These are phyloP conservation scores for Bombus superbus DNA, from an alignment of 1,140 invertebrate species.

Conservation along the genomic window DNA sequence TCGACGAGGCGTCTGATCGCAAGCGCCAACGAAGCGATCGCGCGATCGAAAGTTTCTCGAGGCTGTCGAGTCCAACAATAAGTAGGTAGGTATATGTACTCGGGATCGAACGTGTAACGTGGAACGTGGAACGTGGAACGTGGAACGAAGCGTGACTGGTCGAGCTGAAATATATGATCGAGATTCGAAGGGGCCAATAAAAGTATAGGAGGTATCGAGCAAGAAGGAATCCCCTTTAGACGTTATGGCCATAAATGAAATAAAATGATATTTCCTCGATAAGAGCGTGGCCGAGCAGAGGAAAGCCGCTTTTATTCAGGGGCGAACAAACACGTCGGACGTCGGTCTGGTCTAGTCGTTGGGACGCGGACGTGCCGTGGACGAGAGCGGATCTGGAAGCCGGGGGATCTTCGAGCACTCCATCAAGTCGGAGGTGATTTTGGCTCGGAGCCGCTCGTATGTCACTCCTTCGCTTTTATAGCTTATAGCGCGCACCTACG, in stretches of 20 bases:
- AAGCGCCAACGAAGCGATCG: neutral
- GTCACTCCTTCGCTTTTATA: slow-evolving; percentile 72
- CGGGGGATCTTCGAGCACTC: slow-evolving; percentile 73
- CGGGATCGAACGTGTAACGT: neutral
- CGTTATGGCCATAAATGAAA: slow-evolving; percentile 82
- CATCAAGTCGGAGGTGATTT: slow-evolving; percentile 80
- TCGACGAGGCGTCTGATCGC: too few species aligned
- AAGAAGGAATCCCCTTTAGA: slow-evolving; percentile 51
- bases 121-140: neutral
- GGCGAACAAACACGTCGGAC: slow-evolving; percentile 72
- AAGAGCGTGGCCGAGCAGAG: slow-evolving; percentile 72
- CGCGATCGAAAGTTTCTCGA: neutral
- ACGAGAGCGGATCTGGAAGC: slow-evolving; percentile 50
- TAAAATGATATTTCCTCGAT: slow-evolving; percentile 83
- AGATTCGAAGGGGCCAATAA: slow-evolving; percentile 69
- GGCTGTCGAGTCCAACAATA: neutral
- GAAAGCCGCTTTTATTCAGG: slow-evolving; percentile 79
- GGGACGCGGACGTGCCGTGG: slow-evolving; percentile 54
- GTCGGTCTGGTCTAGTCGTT: slow-evolving; percentile 42
- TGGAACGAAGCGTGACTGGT: neutral
- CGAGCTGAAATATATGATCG: slow-evolving; percentile 60
- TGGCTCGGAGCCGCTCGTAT: slow-evolving; percentile 77
- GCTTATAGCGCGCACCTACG: slow-evolving; percentile 51
- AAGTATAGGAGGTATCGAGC: slow-evolving; percentile 51
- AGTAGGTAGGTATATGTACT: too few species aligned